Base-by-base conservation (phyloP, 2,888 invertebrate genomes). In the Pheosia gnoma region DNA sequence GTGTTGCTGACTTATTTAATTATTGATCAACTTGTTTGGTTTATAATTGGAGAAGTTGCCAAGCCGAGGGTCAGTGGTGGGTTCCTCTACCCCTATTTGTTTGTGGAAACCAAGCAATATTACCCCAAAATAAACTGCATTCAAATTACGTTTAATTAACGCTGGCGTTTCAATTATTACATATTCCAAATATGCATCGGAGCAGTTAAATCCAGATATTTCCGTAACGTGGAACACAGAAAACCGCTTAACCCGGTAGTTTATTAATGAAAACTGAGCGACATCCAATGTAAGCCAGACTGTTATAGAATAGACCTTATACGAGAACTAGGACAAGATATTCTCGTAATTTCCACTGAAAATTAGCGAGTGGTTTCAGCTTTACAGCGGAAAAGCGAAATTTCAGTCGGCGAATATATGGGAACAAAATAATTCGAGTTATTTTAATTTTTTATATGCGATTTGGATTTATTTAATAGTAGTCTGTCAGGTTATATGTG, bases 261-360 rank as follows among this genome's bases (percentile, higher is more conserved):
- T 83, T 87, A 89, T 88, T 93, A 93, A 93, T 93, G 93, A 92
- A 91, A 93, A 93, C 93, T 93, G 92, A 93, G 88, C 82, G 93
- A 88, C 90, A 87, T 86, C 80, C 82, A 81, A 77, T 90, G 90
- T 87, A 84, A 83, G 71, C 73, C 66, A 62, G 80, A 79, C 83
- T 82, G 82, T 84, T 91, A 89, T 92, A 90, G 90, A 82, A 79
- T 77, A 84, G 81, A 74, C 82, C 82, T 81, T 80, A 83, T 77
- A 76, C 73, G 79, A 77, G 82, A 93, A 91, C 88, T 92, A 81
- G 93, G 90, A 88, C 93, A 91, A 86, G 88, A 86, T 82, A 84
- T 83, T 83, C 82, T 58, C 41, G 77, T 67, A 59, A 45, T 65
- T 58, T 65, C 64, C 66, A 67, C 47, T 68, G 58, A 47, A 64